A percentile compares a stretch with the other conserved stretches of the same genome.
phyloP scores from a whole-genome alignment of 2,797 vertebrate species.

The Gymnocypris eckloni region DNA sequence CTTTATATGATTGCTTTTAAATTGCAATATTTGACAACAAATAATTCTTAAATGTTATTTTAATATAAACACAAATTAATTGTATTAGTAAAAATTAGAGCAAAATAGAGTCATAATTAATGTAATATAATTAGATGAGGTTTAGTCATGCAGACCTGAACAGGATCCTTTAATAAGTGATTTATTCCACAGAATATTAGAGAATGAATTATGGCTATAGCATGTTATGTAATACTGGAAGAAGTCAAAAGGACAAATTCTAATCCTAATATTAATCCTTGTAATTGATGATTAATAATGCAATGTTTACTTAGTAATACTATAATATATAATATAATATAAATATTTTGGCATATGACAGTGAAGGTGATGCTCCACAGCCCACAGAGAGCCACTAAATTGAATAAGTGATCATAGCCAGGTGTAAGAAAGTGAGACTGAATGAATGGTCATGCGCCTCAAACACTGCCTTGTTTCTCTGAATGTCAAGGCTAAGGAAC shows the following conservation, averaged over 20 bases:
- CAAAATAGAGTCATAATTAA: neutral
- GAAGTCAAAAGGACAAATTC: neutral
- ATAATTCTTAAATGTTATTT: neutral
- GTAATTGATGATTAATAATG: neutral
- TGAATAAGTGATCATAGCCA: neutral
- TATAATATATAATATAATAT: too few species aligned
- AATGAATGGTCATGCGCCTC: neutral
- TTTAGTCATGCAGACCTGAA: neutral
- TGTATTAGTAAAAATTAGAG: neutral
- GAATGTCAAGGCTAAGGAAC: neutral
- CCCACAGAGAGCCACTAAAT: neutral
- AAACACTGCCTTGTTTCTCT: neutral
- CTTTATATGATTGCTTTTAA: neutral
- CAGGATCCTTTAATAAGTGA: neutral
- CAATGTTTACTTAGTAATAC: neutral
- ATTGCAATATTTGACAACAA: neutral
- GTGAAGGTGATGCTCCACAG: neutral
- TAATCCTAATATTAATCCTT: constrained; percentile 3
- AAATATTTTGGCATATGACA: constrained; percentile 11
- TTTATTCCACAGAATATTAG: neutral
- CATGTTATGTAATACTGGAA: neutral
- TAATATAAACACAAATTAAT: neutral
- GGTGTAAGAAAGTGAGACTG: neutral
- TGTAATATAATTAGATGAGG: neutral
- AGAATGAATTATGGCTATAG: neutral